Evolutionary conservation across 2,888 invertebrate species (phyloP), one percentile per base, ranked within the genome.

Genomic region (Lamellibrachia columna): DNA sequence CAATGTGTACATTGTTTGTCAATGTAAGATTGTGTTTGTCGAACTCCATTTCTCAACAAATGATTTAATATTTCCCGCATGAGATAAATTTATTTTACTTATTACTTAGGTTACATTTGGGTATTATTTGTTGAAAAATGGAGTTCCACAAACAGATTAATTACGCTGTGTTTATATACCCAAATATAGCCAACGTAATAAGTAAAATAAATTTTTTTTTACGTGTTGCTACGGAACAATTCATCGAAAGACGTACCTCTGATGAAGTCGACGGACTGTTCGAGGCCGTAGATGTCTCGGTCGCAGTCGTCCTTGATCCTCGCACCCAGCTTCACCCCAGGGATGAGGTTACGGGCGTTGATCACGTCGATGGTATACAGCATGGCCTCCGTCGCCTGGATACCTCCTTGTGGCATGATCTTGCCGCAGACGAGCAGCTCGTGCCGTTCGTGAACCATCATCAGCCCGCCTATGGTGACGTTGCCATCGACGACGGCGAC

Each of bases 181-280:
- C 58, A 58, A 58, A 58, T 58, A 58, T 58, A 58, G 2, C 58
- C 8, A 0, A 2, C 15, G 11, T 58, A 58, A 58, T 58, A 15
- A 58, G 7, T 58, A 58, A 58, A 58, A 58, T 58, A 40, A 40
- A 40, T 9, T 11, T n/a, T n/a, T n/a, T n/a, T 90, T 90, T n/a
- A 15, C n/a, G 90, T 90, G n/a, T n/a, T 90, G 90, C 1, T n/a
- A 22, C 7, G 53, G 40, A 52, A 11, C 52, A 91, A 91, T 11
- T 3, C 40, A 40, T 40, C 52, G 28, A n/a, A 55, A 92, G 52
- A 94, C 97, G 97, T 97, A 99, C 99, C 99, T 98, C 99, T 98
- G 94, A 99, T 99, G 96, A 99, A 99, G 97, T 99, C 99, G 28
- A 99, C 98, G 28, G 99, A 98, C 98, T 99, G 99, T 96, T 99